phyloP scores from a whole-genome alignment of 2,888 invertebrate genomes.

The Oscheius sp. region DNA sequence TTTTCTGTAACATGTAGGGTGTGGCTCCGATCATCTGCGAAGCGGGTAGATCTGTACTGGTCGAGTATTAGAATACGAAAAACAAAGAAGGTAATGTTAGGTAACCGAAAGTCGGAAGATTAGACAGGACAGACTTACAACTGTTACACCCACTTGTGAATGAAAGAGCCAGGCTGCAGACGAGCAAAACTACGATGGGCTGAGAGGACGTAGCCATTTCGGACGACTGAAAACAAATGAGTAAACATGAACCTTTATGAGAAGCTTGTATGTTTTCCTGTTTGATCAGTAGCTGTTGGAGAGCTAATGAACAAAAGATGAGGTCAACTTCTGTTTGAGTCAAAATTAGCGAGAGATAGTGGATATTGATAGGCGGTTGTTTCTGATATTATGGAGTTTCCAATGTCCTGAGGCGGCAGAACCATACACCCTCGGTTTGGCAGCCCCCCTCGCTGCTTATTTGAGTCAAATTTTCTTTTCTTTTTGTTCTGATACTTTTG shows the following conservation, averaged over 20 bases:
- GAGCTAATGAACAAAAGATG: background rate
- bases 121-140: slow-evolving; percentile 35
- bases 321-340: too few relatives aligned
- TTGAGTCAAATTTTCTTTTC: too few relatives aligned
- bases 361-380: too few relatives aligned
- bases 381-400: too few relatives aligned
- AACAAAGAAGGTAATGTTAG: slow-evolving; percentile 6
- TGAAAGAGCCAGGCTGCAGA: slow-evolving; percentile 10
- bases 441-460: too few relatives aligned
- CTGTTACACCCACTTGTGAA: slow-evolving; percentile 37
- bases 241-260: background rate
- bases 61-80: background rate
- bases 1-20: slow-evolving; percentile 65
- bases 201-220: background rate
- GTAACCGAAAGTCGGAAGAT: slow-evolving; percentile 5
- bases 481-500: too few relatives aligned
- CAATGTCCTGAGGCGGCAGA: too few relatives aligned
- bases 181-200: background rate
- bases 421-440: too few relatives aligned
- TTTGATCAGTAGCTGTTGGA: background rate
- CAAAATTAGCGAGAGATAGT: too few relatives aligned
- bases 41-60: slow-evolving; percentile 60
- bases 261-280: background rate
- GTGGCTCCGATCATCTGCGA: slow-evolving; percentile 65
- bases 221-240: slow-evolving; percentile 6